phyloP scores from a whole-genome alignment of 1,140 invertebrate species.

The Ostrea denselamellosa region DNA sequence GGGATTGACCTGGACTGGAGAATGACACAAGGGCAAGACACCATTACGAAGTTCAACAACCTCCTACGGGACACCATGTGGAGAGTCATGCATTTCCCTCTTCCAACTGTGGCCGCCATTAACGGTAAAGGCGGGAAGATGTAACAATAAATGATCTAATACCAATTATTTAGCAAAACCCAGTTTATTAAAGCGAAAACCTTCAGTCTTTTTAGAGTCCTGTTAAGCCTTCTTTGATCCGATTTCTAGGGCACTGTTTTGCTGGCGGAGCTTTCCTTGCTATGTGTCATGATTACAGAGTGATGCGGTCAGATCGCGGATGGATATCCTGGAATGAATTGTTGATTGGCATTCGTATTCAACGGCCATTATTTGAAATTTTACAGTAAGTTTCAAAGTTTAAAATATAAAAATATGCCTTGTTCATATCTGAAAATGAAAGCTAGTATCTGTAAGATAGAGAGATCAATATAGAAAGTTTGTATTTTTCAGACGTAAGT shows the following conservation, averaged over 20 bases:
- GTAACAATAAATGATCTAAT: too few relatives aligned
- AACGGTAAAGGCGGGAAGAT: slow-evolving; percentile 48
- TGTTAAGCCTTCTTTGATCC: background rate
- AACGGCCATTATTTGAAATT: slow-evolving; percentile 45
- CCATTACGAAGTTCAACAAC: background rate
- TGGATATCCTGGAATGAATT: slow-evolving; percentile 66
- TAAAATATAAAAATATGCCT: background rate
- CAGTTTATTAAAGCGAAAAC: background rate
- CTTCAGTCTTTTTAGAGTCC: background rate
- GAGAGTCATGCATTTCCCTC: slow-evolving; percentile 46
- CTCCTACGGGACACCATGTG: background rate
- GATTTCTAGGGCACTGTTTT: slow-evolving; percentile 61
- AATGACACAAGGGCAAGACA: background rate
- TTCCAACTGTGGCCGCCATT: slow-evolving; percentile 56
- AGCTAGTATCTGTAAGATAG: background rate
- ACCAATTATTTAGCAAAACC: too few relatives aligned
- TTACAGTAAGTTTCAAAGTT: slow-evolving; percentile 53
- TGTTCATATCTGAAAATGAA: background rate
- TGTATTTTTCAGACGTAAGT: background rate
- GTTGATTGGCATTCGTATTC: slow-evolving; percentile 52
- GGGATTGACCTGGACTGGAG: slow-evolving; percentile 56
- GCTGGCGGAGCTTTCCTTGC: slow-evolving; percentile 65
- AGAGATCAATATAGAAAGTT: background rate
- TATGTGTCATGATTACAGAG: slow-evolving; percentile 63
- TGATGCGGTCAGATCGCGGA: slow-evolving; percentile 63